These are phyloP conservation scores for Heterotis niloticus DNA, from an alignment of 2,113 vertebrate genomes.

Conservation along the genomic window DNA sequence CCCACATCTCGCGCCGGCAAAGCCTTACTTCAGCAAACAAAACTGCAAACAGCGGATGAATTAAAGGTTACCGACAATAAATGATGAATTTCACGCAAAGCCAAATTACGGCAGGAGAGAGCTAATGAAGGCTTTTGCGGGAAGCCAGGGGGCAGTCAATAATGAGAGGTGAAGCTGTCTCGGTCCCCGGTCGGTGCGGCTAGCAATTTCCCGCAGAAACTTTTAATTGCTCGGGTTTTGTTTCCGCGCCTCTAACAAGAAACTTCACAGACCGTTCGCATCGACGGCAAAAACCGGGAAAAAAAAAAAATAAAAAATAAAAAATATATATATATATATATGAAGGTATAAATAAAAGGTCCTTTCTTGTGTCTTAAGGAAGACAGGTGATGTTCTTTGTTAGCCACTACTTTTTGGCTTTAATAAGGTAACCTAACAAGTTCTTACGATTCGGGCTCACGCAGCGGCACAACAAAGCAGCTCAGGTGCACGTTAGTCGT, in stretches of 20 bases:
- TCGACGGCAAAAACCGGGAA: slow-evolving; percentile 1
- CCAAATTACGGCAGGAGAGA: slow-evolving; percentile 72
- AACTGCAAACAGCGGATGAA: slow-evolving; percentile 87
- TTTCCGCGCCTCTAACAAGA: slow-evolving; percentile 16
- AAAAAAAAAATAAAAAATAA: no score
- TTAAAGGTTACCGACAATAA: slow-evolving; percentile 81
- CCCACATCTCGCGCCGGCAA: slow-evolving; percentile 38
- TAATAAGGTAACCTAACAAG: slow-evolving; percentile 16
- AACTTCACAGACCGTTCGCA: slow-evolving; percentile 12
- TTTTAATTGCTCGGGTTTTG: slow-evolving; percentile 70
- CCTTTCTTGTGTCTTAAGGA: neutral
- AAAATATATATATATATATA: no score
- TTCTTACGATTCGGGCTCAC: neutral
- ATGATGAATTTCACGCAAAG: slow-evolving; percentile 71
- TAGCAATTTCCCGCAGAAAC: slow-evolving; percentile 40
- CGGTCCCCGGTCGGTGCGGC: slow-evolving; percentile 44
- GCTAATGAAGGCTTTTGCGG: slow-evolving; percentile 61
- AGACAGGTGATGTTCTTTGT: neutral
- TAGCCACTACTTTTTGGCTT: neutral
- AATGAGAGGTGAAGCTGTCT: slow-evolving; percentile 64
- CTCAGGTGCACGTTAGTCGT: slow-evolving; percentile 28
- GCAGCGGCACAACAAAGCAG: slow-evolving; percentile 32
- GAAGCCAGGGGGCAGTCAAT: slow-evolving; percentile 62
- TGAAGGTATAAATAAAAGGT: slow-evolving; percentile 3
- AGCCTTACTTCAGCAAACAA: slow-evolving; percentile 73